phyloP scores from a whole-genome alignment of 2,888 invertebrate species.

The Romanomermis culicivorax region DNA sequence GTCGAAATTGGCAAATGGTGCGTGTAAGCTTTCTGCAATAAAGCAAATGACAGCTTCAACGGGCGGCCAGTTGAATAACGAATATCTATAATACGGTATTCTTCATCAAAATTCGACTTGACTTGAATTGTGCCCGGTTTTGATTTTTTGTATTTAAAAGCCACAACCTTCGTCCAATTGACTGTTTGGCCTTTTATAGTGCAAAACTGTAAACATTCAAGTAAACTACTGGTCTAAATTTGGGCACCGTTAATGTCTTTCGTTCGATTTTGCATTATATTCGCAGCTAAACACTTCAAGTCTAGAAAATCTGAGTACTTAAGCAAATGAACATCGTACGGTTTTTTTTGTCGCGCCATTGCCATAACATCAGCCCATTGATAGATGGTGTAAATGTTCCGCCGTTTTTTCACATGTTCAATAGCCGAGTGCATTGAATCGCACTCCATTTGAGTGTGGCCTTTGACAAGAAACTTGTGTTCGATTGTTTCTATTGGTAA shows the following conservation, averaged over 20 bases:
- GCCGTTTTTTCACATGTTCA: neutral
- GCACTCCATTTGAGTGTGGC: conserved; percentile 6
- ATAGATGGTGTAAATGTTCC: neutral
- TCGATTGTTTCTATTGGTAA: neutral
- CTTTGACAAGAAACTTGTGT: neutral
- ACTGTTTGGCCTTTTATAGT: no score
- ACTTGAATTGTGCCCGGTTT: neutral
- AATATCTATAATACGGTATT: neutral
- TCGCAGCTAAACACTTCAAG: no score
- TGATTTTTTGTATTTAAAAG: neutral
- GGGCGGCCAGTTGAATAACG: neutral
- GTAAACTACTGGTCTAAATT: no score
- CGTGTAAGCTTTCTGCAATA: neutral
- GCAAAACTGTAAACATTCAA: no score
- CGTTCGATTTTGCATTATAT: no score
- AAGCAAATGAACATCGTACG: neutral
- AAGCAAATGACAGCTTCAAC: neutral
- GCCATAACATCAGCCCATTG: neutral
- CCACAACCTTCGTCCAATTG: neutral
- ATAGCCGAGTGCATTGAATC: conserved; percentile 5
- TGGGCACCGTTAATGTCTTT: no score
- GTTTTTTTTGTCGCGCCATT: no score
- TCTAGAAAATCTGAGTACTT: neutral
- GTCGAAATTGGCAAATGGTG: neutral
- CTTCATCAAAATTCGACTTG: neutral